phyloP scores from a whole-genome alignment of 2,888 invertebrate genomes.

The Cryptocephalus moraei region DNA sequence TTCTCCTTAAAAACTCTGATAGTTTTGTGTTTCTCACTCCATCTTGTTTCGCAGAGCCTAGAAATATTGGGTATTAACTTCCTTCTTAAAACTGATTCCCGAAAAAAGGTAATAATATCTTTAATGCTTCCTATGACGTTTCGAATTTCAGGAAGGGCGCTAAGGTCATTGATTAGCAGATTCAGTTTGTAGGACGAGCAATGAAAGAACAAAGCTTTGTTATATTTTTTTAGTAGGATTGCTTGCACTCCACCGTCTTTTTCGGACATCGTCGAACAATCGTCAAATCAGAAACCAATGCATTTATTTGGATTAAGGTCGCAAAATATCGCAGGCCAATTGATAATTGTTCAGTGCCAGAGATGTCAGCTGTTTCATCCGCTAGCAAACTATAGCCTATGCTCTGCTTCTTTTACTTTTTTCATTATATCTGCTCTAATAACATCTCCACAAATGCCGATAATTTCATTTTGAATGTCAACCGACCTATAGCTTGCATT shows the following conservation, averaged over 20 bases:
- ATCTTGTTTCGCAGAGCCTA: slow-evolving; percentile 19
- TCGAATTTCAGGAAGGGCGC: slow-evolving; percentile 2
- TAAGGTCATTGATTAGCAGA: slow-evolving; percentile 8
- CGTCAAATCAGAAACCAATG: slow-evolving; percentile 10
- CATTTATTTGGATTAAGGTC: slow-evolving; percentile 6
- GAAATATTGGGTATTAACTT: slow-evolving; percentile 22
- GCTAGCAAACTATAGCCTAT: slow-evolving; percentile 17
- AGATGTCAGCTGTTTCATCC: slow-evolving; percentile 23
- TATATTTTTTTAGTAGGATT: slow-evolving; percentile 5
- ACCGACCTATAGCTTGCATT: slow-evolving; percentile 23
- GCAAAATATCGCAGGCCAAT: slow-evolving; percentile 16
- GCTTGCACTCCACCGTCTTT: slow-evolving; percentile 10
- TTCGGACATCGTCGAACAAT: slow-evolving; percentile 12
- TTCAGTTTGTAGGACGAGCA: slow-evolving; percentile 10
- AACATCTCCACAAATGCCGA: slow-evolving; percentile 11
- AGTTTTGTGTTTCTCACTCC: slow-evolving; percentile 15
- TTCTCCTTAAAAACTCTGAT: slow-evolving; percentile 10
- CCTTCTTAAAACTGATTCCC: slow-evolving; percentile 19
- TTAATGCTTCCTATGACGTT: slow-evolving; percentile 2
- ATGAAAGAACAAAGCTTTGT: slow-evolving; percentile 7
- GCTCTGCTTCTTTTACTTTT: slow-evolving; percentile 9
- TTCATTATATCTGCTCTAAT: slow-evolving; percentile 18
- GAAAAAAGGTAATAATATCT: neutral
- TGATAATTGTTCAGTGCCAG: slow-evolving; percentile 23
- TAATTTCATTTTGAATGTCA: slow-evolving; percentile 27